phyloP scores from a whole-genome alignment of 2,797 vertebrate genomes.

The Acipenser ruthenus region DNA sequence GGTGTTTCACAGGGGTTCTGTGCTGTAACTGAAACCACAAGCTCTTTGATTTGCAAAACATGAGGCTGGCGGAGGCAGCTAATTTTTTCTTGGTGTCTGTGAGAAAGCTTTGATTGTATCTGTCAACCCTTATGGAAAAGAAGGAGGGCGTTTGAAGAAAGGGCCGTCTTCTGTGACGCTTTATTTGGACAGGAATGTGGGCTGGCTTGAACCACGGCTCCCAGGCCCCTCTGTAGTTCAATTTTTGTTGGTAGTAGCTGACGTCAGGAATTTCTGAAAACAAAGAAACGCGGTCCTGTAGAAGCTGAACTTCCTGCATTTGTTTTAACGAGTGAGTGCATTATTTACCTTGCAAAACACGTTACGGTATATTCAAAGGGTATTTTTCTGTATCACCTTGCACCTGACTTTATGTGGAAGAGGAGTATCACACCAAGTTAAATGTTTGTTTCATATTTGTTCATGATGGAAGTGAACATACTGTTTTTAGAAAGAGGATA shows the following conservation, averaged over 20 bases:
- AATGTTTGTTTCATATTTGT: no score
- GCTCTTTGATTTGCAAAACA: conserved; percentile 9
- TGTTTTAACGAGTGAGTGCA: no score
- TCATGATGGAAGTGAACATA: no score
- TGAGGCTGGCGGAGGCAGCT: conserved; percentile 17
- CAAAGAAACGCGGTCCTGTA: conserved; percentile 21
- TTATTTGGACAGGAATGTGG: conserved; percentile 49
- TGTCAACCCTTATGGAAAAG: conserved; percentile 44
- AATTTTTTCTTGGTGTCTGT: conserved; percentile 13
- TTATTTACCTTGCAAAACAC: no score
- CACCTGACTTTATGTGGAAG: no score
- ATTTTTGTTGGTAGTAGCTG: conserved; percentile 16
- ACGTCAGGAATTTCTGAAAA: conserved; percentile 29
- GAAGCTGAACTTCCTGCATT: no score
- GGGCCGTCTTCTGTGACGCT: conserved; percentile 43
- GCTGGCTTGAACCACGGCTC: conserved; percentile 18
- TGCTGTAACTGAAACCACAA: conserved; percentile 6
- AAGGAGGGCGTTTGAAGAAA: conserved; percentile 31
- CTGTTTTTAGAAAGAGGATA: no score
- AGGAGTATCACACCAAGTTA: no score
- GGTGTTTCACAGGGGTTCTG: conserved; percentile 7
- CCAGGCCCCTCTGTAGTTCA: conserved; percentile 6
- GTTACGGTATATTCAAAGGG: no score
- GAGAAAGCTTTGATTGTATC: conserved; percentile 14
- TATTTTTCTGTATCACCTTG: no score